These are phyloP conservation scores for Isaurus tuberculatus DNA, from an alignment of 92 coral and sea anemone species.

Conservation along the genomic window DNA sequence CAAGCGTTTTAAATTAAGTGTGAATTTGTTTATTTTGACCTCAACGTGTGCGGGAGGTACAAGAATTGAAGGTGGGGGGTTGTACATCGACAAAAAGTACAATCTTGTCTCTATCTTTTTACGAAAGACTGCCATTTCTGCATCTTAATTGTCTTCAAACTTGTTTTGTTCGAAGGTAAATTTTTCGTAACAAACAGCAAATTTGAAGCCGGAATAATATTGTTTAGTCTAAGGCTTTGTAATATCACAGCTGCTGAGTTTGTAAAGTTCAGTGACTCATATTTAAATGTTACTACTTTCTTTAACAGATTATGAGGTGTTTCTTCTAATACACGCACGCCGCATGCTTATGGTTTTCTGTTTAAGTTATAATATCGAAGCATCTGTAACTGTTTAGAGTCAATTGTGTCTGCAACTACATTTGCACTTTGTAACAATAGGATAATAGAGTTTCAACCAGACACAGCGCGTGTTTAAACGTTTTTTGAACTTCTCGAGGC, in stretches of 20 bases:
- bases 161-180: not conserved
- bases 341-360: not conserved
- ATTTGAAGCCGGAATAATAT: not conserved
- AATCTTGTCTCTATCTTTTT: not conserved
- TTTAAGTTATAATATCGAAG: not conserved
- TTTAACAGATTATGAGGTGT: slow-evolving; percentile 6
- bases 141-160: not conserved
- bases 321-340: not conserved
- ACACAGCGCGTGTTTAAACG: slow-evolving; percentile 63
- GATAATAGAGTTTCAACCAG: slow-evolving; percentile 72
- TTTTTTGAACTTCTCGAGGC: slow-evolving; percentile 60
- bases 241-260: slow-evolving; percentile 17
- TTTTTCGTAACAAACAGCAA: slow-evolving; percentile 21
- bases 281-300: not conserved
- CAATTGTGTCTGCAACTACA: slow-evolving; percentile 69
- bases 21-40: slow-evolving; percentile 77
- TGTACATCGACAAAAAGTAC: slow-evolving; percentile 3
- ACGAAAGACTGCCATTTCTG: not conserved
- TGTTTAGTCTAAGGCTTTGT: slow-evolving; percentile 29
- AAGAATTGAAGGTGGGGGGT: slow-evolving; percentile 30
- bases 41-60: slow-evolving; percentile 52
- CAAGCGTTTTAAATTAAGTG: slow-evolving; percentile 67
- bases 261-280: not conserved
- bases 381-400: not conserved
- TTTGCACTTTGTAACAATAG: slow-evolving; percentile 84